Conservation (phyloP, 2,888 invertebrate species). For the Chymomyza caudatula region DNA sequence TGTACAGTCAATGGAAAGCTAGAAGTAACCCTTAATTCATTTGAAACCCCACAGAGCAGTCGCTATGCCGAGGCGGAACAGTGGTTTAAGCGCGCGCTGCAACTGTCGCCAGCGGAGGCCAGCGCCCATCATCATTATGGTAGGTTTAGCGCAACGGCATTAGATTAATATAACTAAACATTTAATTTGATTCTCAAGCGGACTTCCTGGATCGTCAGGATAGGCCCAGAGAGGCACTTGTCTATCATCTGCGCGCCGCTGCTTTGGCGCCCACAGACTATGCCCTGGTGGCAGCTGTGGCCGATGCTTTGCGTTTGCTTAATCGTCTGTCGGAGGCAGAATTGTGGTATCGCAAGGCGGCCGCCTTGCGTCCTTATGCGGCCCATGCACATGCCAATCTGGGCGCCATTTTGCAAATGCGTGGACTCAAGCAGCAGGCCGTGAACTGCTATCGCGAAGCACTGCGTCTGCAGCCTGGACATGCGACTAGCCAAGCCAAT, state of each 20-base stretch:
- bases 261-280: conserved; percentile 87
- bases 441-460: conserved; percentile 90
- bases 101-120: conserved; percentile 89
- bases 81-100: conserved; percentile 91
- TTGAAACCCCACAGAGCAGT: conserved; percentile 81
- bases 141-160: conserved; percentile 76
- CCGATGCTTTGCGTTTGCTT: conserved; percentile 89
- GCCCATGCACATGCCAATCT: conserved; percentile 94
- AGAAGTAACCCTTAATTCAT: background rate
- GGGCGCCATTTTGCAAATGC: conserved; percentile 94
- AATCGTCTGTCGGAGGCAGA: conserved; percentile 89
- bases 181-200: conserved; percentile 80
- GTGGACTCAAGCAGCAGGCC: conserved; percentile 91
- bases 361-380: conserved; percentile 81
- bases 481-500: conserved; percentile 91
- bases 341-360: conserved; percentile 86
- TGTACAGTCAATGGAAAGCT: conserved; percentile 8
- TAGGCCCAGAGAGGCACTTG: conserved; percentile 88
- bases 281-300: conserved; percentile 90
- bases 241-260: conserved; percentile 87
- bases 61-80: conserved; percentile 90
- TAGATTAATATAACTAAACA: no score
- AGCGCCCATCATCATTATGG: conserved; percentile 94
- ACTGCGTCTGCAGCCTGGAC: conserved; percentile 89
- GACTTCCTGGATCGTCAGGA: conserved; percentile 90